Evolutionary conservation across 2,113 vertebrate genomes (phyloP).

Genomic region (Gavia stellata): DNA sequence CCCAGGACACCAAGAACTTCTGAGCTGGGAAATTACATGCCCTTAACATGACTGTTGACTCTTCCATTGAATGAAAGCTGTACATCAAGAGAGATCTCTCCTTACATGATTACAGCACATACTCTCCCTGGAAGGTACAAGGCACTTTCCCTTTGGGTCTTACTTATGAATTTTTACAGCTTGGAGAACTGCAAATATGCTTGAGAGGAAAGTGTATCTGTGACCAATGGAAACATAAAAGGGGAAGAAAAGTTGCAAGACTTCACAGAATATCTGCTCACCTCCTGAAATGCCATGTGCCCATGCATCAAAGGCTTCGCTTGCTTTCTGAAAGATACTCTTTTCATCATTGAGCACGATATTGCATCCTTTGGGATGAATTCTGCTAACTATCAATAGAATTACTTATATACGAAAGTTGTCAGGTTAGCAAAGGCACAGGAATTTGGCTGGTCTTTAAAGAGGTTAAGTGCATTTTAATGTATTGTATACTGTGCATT

Average conservation of each 20-base stretch:
- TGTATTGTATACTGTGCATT: not conserved
- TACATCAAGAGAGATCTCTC: not conserved
- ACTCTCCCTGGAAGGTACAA: not conserved
- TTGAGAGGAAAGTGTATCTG: conserved; percentile 6
- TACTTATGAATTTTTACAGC: not conserved
- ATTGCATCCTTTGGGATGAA: not conserved
- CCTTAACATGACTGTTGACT: not conserved
- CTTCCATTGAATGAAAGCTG: not conserved
- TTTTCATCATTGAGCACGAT: not conserved
- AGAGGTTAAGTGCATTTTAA: not conserved
- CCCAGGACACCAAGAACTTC: not conserved
- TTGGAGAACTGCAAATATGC: not conserved
- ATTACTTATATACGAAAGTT: not conserved
- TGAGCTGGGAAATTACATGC: not conserved
- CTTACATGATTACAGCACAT: not conserved
- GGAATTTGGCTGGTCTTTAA: not conserved
- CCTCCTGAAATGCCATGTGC: not conserved
- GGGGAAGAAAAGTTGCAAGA: not conserved
- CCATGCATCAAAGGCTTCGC: not conserved
- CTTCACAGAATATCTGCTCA: not conserved
- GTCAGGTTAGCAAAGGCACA: not conserved
- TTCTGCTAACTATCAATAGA: not conserved
- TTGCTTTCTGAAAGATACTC: not conserved
- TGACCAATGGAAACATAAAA: conserved; percentile 31
- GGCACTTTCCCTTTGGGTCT: not conserved